Evolutionary conservation across 2,888 invertebrate genomes (phyloP), one percentile per base, ranked within the genome.

Genomic region (Biston betularia): DNA sequence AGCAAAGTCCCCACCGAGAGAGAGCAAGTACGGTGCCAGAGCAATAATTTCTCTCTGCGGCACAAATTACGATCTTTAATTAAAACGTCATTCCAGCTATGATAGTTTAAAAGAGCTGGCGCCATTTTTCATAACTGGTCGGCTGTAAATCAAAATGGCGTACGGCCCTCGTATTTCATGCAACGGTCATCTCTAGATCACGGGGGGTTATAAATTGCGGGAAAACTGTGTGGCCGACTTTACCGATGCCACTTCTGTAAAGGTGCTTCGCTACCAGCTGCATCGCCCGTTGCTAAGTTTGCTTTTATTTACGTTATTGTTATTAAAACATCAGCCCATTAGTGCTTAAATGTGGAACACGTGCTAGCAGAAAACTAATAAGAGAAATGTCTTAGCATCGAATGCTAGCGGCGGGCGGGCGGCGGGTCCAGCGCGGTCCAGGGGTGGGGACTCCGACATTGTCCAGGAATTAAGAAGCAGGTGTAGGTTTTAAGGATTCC

Each of bases 141-240:
- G 71, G 70, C 48, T 68, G 81, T 88, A 88, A 88, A 88, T 88
- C 86, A 78, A 62, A 53, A 65, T 70, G 75, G 71, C 75, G 71
- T 76, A 11, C 55, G 50, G 63, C 9, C n/a, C 38, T 58, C 63
- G 46, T 68, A 68, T 59, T 50, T 68, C 67, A 68, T 55, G 63
- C 63, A 55, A 54, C 67, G 67, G 67, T 59, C 63, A 68, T 63
- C 67, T 68, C 62, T 61, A 48, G 57, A 57, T 46, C 40, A 48
- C 55, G 46, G 56, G 49, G 8, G 34, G 34, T 46, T 34, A 65
- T 65, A 65, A 65, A 65, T 65, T 52, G 49, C 49, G 48, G 61
- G 7, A 14, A 45, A 35, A 42, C 55, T 54, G 53, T 61, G 56
- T 60, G 44, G 49, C 10, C 49, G 60, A 56, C 60, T 60, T 56